Conservation (phyloP, 2,888 invertebrate species). For the Cephus pulcher region DNA sequence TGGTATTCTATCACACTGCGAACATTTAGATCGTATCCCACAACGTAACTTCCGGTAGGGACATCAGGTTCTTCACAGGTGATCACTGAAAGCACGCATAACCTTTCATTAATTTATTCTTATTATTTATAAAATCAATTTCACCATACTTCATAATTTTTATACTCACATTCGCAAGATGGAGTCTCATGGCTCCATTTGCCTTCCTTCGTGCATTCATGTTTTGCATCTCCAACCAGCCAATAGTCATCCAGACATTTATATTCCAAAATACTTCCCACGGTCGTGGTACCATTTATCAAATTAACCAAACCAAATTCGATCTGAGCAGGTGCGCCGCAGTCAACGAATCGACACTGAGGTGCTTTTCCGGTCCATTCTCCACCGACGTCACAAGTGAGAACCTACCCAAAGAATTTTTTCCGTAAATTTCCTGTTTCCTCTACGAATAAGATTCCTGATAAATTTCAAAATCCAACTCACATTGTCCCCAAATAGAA, state of each 20-base stretch:
- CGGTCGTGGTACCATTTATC: constrained; percentile 84
- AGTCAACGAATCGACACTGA: constrained; percentile 87
- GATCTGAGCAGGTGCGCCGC: constrained; percentile 83
- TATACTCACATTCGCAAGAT: constrained; percentile 81
- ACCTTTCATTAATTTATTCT: background rate
- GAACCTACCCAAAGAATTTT: constrained; percentile 68
- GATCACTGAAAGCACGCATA: constrained; percentile 72
- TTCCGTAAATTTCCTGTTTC: constrained; percentile 29
- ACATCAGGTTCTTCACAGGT: constrained; percentile 89
- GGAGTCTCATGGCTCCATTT: constrained; percentile 90
- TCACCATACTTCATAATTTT: background rate
- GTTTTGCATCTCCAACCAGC: constrained; percentile 77
- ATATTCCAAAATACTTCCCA: constrained; percentile 83
- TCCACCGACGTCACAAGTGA: constrained; percentile 88
- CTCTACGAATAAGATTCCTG: constrained; percentile 5
- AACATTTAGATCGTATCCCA: constrained; percentile 90
- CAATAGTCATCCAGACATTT: constrained; percentile 86
- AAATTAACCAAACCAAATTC: constrained; percentile 81
- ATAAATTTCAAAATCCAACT: constrained; percentile 51
- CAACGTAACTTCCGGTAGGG: constrained; percentile 86
- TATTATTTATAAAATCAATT: background rate
- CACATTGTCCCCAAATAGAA: constrained; percentile 84
- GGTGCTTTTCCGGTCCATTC: constrained; percentile 86
- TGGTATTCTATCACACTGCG: constrained; percentile 89
- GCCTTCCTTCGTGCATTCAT: constrained; percentile 84